phyloP scores from a whole-genome alignment of 1,140 invertebrate species.

The Euglossa dilemma region DNA sequence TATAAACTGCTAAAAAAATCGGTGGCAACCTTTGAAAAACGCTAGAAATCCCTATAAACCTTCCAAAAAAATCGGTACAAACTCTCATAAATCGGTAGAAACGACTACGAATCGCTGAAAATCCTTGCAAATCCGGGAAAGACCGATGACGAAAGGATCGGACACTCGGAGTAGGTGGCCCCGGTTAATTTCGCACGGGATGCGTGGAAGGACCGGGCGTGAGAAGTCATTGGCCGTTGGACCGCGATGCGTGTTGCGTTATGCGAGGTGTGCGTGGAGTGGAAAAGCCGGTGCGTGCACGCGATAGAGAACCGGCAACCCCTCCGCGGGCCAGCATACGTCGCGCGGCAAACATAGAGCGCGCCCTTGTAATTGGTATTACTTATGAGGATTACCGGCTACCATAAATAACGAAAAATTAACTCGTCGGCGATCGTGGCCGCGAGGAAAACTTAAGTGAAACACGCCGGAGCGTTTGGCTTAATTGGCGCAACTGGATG shows the following conservation, averaged over 20 bases:
- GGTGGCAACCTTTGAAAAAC: no score
- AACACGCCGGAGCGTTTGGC: conserved; percentile 26
- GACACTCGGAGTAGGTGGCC: no score
- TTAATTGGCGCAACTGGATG: conserved; percentile 42
- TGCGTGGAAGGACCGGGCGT: neutral
- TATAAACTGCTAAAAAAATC: no score
- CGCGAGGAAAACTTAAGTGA: conserved; percentile 34
- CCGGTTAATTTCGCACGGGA: neutral
- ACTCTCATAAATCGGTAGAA: no score
- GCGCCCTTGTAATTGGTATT: conserved; percentile 42
- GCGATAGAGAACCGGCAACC: neutral
- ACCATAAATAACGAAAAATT: conserved; percentile 54
- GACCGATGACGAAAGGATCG: no score
- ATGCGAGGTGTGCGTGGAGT: neutral
- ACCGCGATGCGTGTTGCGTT: neutral
- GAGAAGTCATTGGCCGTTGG: conserved; percentile 35
- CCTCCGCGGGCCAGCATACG: neutral
- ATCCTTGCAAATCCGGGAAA: no score
- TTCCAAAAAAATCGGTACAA: no score
- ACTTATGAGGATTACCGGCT: conserved; percentile 31
- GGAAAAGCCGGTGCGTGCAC: neutral
- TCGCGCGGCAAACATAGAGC: neutral
- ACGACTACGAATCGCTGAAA: no score
- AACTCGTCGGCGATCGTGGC: conserved; percentile 27
- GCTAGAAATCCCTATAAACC: no score